Base-by-base conservation (phyloP, 2,888 invertebrate species). In the Tiliacea aurago region DNA sequence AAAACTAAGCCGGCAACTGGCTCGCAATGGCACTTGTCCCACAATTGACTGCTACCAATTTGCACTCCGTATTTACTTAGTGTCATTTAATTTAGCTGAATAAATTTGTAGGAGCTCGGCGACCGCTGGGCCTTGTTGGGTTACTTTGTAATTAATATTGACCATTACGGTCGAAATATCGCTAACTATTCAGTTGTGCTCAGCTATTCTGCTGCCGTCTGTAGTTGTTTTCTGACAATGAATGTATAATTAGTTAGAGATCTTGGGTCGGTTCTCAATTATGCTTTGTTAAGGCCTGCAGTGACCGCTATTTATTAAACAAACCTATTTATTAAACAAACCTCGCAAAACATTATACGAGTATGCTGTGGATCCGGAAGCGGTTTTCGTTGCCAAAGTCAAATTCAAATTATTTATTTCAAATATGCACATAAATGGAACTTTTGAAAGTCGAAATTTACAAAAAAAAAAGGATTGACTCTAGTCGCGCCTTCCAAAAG, bases 21-120 rank as follows among this genome's bases (percentile, higher is more conserved):
- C 85, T 87, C 83, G 62, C 81, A 77, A 84, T 82, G 81, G 72
- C 86, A 84, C 87, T 87, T 85, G 84, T 77, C 80, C 85, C 87
- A 87, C 91, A 91, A 90, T 88, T 87, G 87, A 86, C 87, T 84
- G 88, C 87, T 83, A 89, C 87, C 90, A 93, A 92, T 93, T 93
- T 90, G 89, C 90, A 89, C 87, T 89, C 81, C 82, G 87, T 93
- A 91, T 94, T 94, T 93, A 92, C 92, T 92, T 91, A 92, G 89
- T 91, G 91, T 93, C 93, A 93, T 94, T 94, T 94, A 94, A 95
- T 95, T 94, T 94, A 92, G 89, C 90, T 90, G 92, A 92, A 94
- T 92, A 93, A 93, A 94, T 89, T 86, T 87, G 73, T 85, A 81
- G 87, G 81, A 86, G 69, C 69, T 61, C 73, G 67, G 77, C 71